Conservation (phyloP, 2,888 invertebrate species). For the Cheilosia variabilis region DNA sequence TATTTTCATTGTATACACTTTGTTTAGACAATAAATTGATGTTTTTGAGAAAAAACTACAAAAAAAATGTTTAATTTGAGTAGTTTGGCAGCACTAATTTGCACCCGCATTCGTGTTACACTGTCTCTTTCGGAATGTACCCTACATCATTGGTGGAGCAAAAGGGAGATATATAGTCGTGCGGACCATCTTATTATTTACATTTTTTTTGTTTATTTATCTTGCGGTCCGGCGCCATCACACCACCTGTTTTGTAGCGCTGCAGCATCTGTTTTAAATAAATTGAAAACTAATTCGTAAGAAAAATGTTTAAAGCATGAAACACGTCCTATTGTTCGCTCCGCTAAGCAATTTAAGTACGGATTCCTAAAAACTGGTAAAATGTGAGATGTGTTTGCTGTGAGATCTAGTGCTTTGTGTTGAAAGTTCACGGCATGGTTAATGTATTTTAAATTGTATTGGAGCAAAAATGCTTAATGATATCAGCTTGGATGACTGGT, state of each 20-base stretch:
- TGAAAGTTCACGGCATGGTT: conserved; percentile 10
- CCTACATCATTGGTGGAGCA: not conserved
- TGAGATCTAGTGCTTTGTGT: not conserved
- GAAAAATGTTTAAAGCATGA: conserved; percentile 3
- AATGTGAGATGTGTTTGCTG: conserved; percentile 3
- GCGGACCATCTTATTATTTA: conserved; percentile 19
- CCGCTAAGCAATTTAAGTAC: conserved; percentile 5
- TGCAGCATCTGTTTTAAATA: conserved; percentile 48
- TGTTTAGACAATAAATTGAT: conserved; percentile 52
- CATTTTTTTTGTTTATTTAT: conserved; percentile 49
- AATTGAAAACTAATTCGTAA: conserved; percentile 4
- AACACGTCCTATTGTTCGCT: conserved; percentile 7
- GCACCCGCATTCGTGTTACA: not conserved
- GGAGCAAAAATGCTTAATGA: conserved; percentile 33
- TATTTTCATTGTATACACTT: conserved; percentile 11
- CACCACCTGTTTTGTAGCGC: conserved; percentile 37
- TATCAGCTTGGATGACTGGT: conserved; percentile 23
- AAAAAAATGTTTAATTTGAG: not conserved
- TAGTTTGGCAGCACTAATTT: conserved; percentile 27
- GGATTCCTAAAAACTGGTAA: not conserved
- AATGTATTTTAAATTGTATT: not conserved
- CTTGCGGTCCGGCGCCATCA: conserved; percentile 7
- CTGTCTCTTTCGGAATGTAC: conserved; percentile 11
- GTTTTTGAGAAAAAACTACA: conserved; percentile 18
- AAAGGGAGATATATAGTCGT: conserved; percentile 18